Evolutionary conservation across 1,140 invertebrate genomes (phyloP), one percentile per base, ranked within the genome.

Genomic region (Potamilus streckersoni): DNA sequence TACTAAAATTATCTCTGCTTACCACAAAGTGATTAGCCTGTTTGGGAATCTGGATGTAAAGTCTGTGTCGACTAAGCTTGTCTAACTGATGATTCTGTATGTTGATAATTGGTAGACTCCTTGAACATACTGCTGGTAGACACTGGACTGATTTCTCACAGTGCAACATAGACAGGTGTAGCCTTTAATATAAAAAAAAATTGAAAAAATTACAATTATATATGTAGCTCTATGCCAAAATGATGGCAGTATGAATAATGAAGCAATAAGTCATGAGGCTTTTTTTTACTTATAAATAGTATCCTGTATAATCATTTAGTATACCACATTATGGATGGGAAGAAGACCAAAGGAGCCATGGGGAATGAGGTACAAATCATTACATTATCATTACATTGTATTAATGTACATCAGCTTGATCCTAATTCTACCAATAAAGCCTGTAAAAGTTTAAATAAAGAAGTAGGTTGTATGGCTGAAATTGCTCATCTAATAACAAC

Each of bases 131-230:
- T 0, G 96, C 96, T 12, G 96, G 96, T 56, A 98, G 90, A 91
- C 97, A 96, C 85, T 98, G 96, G 3, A 98, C 91, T 0, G 97
- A 98, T 90, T 97, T 98, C 84, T 98, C 96, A 85, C 96, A 98
- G 12, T 97, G 92, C 65, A 96, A 93, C 81, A 97, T 93, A 11
- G 95, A 96, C 71, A 98, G 93, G 95, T 97, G 98, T 85, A 93
- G 96, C 83, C 94, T 95, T 79, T 38, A 78, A 73, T 12, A 27
- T 17, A 71, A 74, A 75, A 55, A 23, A 49, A 72, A n/a, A n/a
- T n/a, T 60, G 13, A 61, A n/a, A 59, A 31, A 57, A 58, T 69
- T 49, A 49, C 38, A 49, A 49, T 0, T 49, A 49, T 49, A 49
- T 49, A 49, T 8, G 11, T 49, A 49, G 6, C 5, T 6, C 38